Conservation (phyloP, 2,113 vertebrate species). For the Propithecus coquereli region DNA sequence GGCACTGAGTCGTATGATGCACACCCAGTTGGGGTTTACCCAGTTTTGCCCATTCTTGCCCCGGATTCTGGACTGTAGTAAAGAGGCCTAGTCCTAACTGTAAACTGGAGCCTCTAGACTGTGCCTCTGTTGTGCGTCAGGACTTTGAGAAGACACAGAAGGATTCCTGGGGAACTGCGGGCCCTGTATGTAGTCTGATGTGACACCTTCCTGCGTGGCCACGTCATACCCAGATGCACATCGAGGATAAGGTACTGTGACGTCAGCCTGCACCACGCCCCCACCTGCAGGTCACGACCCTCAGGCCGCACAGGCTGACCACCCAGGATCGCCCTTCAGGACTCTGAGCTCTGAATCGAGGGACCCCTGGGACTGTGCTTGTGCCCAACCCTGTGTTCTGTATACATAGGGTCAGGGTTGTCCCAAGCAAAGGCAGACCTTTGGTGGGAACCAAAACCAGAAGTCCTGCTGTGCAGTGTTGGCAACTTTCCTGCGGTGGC, state of each 20-base stretch:
- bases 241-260: neutral
- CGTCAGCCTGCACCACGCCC: rapidly evolving
- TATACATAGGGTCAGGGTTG: neutral
- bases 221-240: neutral
- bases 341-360: neutral
- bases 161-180: neutral
- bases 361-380: neutral
- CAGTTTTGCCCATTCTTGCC: neutral
- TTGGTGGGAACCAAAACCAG: neutral
- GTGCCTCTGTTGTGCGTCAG: neutral
- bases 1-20: neutral
- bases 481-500: too few relatives aligned
- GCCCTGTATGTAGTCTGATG: neutral
- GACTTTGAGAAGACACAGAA: neutral
- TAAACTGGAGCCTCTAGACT: neutral
- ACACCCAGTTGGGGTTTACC: too few relatives aligned
- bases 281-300: neutral
- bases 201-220: neutral
- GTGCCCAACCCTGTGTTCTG: neutral
- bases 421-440: neutral
- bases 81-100: neutral
- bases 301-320: neutral
- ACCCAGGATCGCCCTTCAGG: neutral
- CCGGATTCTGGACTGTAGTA: neutral
- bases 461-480: neutral